Evolutionary conservation across 2,888 invertebrate species (phyloP), one percentile per base, ranked within the genome.

Genomic region (Desoria tigrina): DNA sequence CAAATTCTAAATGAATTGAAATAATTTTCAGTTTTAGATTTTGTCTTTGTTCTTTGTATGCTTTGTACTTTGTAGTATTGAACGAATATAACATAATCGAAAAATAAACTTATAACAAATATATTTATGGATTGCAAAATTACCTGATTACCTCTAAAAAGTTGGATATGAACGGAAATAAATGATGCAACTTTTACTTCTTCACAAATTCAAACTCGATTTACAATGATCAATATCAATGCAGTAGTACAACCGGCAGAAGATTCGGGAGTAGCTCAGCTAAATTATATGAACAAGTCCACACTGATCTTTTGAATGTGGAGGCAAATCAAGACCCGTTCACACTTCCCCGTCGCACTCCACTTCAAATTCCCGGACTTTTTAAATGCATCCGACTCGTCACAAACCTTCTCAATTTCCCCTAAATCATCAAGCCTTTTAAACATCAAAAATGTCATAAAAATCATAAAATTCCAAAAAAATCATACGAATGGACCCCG

Each of bases 311-410:
- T 53, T 53, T 11, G 26, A 53, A 53, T 24, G 53, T 53, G 53
- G 53, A 53, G 24, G 53, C 53, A 53, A 53, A 21, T 6, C 18
- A 53, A 24, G 23, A 24, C 6, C 53, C 26, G 26, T 53, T 53
- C 53, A 53, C 16, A 53, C 21, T 9, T 53, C 24, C 23, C 53
- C 7, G 9, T 7, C 9, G n/a, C n/a, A n/a, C n/a, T n/a, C n/a
- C n/a, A n/a, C n/a, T n/a, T n/a, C n/a, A n/a, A 7, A 49, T 49
- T 49, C 9, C 21, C n/a, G 7, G 18, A 39, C 39, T 39, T 39
- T 39, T 39, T 39, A 39, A 39, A 39, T 11, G 16, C 39, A 11
- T 16, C 16, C 39, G 16, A 39, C 16, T 16, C 39, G 9, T 39
- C 16, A 9, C 39, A 39, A 39, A 39, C 39, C 16, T 39, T 39